Conservation (phyloP, 2,888 invertebrate species). For the Tenthredo mesomela region DNA sequence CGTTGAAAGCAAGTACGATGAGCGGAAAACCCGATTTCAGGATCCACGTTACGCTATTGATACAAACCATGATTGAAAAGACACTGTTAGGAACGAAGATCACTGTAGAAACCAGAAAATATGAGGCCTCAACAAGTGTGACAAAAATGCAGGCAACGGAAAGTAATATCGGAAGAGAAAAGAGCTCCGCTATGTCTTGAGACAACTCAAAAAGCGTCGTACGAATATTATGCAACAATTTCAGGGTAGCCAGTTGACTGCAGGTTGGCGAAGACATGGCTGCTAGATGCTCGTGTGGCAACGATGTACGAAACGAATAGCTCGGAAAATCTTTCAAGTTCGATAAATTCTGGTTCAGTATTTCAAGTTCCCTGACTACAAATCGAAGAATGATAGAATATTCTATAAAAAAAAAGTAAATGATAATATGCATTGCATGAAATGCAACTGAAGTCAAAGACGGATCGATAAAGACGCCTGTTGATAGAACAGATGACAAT, state of each 20-base stretch:
- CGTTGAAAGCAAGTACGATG: neutral
- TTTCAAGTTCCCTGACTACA: neutral
- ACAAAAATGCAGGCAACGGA: neutral
- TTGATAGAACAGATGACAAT: neutral
- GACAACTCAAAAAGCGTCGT: neutral
- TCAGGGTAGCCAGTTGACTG: neutral
- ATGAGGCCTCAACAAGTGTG: neutral
- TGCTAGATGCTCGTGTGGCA: neutral
- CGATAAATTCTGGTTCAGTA: neutral
- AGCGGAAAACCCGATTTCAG: neutral
- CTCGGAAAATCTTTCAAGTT: neutral
- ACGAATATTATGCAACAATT: neutral
- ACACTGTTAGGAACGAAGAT: no score
- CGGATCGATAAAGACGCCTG: no score
- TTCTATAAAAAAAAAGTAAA: neutral
- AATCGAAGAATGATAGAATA: conserved; percentile 12
- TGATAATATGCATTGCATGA: neutral
- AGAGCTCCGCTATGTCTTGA: neutral
- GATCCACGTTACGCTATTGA: neutral
- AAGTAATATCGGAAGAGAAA: neutral
- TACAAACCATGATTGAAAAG: neutral
- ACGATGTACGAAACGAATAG: neutral
- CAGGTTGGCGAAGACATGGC: neutral
- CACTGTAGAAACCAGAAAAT: no score
- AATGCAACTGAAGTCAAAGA: neutral